phyloP scores from a whole-genome alignment of 2,888 invertebrate species.

The Orchesellides sinensis region DNA sequence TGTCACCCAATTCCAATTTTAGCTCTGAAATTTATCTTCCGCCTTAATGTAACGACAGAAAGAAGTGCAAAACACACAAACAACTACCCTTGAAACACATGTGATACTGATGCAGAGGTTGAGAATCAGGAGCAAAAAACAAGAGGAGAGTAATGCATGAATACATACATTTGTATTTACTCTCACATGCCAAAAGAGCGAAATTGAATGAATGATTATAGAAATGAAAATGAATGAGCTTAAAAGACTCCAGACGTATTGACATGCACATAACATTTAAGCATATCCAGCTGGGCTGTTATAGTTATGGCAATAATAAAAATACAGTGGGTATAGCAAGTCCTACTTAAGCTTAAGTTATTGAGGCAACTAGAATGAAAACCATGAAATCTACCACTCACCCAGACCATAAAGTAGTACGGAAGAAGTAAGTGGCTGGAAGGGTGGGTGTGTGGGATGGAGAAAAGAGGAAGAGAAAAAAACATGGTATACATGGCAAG shows the following conservation, averaged over 20 bases:
- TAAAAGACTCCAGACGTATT: conserved; percentile 17
- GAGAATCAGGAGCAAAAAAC: not conserved
- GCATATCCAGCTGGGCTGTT: too few relatives aligned
- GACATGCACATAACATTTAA: too few relatives aligned
- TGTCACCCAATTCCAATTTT: conserved; percentile 60
- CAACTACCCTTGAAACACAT: conserved; percentile 65
- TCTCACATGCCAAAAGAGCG: not conserved
- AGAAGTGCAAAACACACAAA: not conserved
- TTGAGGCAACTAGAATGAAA: not conserved
- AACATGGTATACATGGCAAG: too few relatives aligned
- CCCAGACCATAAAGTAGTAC: not conserved
- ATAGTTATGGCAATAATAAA: too few relatives aligned
- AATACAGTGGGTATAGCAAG: not conserved
- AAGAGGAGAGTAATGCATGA: not conserved
- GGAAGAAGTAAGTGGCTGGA: not conserved
- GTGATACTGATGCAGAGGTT: not conserved
- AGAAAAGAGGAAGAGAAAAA: too few relatives aligned
- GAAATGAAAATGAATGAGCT: conserved; percentile 23
- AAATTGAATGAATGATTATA: conserved; percentile 18
- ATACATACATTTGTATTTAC: not conserved
- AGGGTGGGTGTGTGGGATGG: too few relatives aligned
- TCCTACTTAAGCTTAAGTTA: not conserved
- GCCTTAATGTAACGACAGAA: conserved; percentile 16
- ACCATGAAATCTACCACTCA: not conserved
- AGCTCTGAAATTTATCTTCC: conserved; percentile 56